Base-by-base conservation (phyloP, 1,140 invertebrate species). In the Trichomalopsis sarcophagae region DNA sequence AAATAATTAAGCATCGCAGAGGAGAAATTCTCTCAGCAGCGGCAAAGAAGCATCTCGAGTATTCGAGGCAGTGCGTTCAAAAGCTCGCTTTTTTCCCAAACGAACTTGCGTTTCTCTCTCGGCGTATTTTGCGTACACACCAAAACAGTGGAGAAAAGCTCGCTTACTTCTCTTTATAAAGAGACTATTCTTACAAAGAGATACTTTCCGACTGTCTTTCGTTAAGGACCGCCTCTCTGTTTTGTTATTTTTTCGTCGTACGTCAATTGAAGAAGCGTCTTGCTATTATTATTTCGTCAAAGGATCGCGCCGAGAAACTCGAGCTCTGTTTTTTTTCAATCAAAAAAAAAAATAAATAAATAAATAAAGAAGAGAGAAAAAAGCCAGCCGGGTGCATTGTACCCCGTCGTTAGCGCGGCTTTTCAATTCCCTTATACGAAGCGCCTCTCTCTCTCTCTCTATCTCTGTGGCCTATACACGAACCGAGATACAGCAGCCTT, bases 211-310 rank as follows among this genome's bases (percentile, higher is more conserved):
- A 6, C 55, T 62, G 55, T 62, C 55, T 17, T n/a, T n/a, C 0
- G 55, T 7, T 62, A 21, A 62, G 21, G 7, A 21, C 6, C 21
- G 21, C 33, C 33, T 36, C 33, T 62, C 17, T 7, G 17, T n/a
- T 62, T 62, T 7, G 47, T 50, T 17, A 27, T 50, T 50, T 2
- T 47, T 47, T 47, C 9, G 0, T 68, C n/a, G 66, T 68, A 68
- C 40, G 1, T 68, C 17, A 27, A 11, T 23, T 23, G n/a, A 10
- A 68, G 21, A 68, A 68, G 9, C 66, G 10, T 1, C 11, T 71
- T 30, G 27, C 30, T 71, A 71, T 71, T 71, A 71, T 71, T 30
- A 30, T 71, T 71, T 71, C 68, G 68, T 71, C 21, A n/a, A n/a
- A 30, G 27, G 17, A 62, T 62, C 21, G 33, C 33, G 33, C 33